Conservation (phyloP, 1,140 invertebrate species). For the Pemphigus obesinymphae region DNA sequence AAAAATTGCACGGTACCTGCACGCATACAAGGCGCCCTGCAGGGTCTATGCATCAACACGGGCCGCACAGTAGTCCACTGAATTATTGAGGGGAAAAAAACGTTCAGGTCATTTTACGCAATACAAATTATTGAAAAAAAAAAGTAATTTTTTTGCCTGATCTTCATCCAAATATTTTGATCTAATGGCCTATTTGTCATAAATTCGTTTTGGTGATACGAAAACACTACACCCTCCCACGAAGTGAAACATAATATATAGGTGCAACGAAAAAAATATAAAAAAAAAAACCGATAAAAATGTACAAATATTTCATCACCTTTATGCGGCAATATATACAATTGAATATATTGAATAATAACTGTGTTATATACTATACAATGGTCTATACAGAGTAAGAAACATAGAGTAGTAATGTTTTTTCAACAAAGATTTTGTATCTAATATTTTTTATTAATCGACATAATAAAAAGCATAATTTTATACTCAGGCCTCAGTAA, state of each 20-base stretch:
- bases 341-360: not conserved
- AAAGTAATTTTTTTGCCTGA: not conserved
- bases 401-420: too few relatives aligned
- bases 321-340: not conserved
- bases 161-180: constrained; percentile 27
- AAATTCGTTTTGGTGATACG: not conserved
- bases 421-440: too few relatives aligned
- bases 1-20: not conserved
- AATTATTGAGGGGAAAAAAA: not conserved
- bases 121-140: not conserved
- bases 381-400: too few relatives aligned
- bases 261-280: not conserved
- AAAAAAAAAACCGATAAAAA: constrained; percentile 7
- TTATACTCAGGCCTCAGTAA: too few relatives aligned
- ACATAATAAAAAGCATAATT: too few relatives aligned
- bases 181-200: constrained; percentile 32
- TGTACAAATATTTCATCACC: not conserved
- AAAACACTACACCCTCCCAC: constrained; percentile 1
- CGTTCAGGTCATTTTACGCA: not conserved
- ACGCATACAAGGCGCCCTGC: not conserved
- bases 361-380: not conserved
- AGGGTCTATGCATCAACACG: not conserved
- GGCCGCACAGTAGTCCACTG: not conserved
- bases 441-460: too few relatives aligned
- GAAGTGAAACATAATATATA: too few relatives aligned